Evolutionary conservation across 2,113 vertebrate species (phyloP), one percentile per base, ranked within the genome.

Genomic region (Ploceus nigricollis): DNA sequence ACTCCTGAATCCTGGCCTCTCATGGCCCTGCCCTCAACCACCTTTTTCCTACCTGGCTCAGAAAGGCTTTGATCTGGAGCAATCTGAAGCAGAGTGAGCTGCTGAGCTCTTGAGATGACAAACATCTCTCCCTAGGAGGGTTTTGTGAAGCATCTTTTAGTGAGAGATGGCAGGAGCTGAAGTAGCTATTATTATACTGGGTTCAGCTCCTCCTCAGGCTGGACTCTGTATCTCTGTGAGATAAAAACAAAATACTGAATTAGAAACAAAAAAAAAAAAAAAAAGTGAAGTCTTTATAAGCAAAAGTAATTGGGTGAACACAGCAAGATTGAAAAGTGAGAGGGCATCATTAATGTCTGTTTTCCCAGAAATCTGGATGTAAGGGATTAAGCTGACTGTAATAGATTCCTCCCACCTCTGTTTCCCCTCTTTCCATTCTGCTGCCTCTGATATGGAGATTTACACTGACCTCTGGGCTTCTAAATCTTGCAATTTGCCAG

Each of bases 371-470:
- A 82, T 94, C 48, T 69, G 76, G 72, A 89, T 91, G 83, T 84
- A 39, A 91, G 50, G 77, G 48, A 91, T 90, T 94, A 90, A 51
- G 79, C 88, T 88, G 84, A 70, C 65, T 89, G 56, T 78, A 97
- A 97, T 96, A 96, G 92, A 94, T 97, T 96, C 64, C 84, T n/a
- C 54, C 53, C 68, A 42, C 15, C 45, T 50, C 28, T 66, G 3
- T 61, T 82, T 53, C 47, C 56, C 85, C 56, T 31, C 40, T 79
- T 92, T 89, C 71, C 85, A 72, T 94, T 91, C 87, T 95, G 72
- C 90, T 96, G 66, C 94, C 78, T 97, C 84, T 96, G 94, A 97
- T 97, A 97, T 90, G 96, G 96, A 97, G 97, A 98, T 98, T 97
- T 97, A 82, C 81, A 53, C 65, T 97, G 97, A 98, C 97, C 97